Base-by-base conservation (phyloP, 1,140 invertebrate genomes). In the Zeugodacus cucurbitae region DNA sequence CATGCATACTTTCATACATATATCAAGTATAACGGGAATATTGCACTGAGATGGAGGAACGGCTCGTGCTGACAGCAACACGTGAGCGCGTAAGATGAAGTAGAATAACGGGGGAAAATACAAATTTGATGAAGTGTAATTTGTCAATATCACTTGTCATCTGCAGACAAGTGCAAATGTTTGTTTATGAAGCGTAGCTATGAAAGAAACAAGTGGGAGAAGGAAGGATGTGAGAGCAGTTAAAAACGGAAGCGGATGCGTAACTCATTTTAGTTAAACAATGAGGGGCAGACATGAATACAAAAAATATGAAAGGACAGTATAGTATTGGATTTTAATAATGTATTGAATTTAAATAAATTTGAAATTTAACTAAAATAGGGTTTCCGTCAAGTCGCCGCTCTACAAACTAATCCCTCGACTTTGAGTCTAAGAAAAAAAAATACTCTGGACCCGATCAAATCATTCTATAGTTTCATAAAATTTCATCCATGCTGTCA, bases 61-160 rank as follows among this genome's bases (percentile, higher is more conserved):
- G 5, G 58, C 10, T 62, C 10, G 58, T 26, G 26, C 2, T 62
- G n/a, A 62, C 26, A 62, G 64, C 64, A 29, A 34, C 64, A 70
- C 32, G 64, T 70, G 64, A 34, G 32, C 29, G 32, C 20, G 64
- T 17, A 32, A 29, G 64, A 70, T 0, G 4, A 26, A 62, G 22
- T n/a, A 59, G 3, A 22, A 59, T 17, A 59, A n/a, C 10, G n/a
- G 1, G 17, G 7, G 58, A 26, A 62, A 62, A 62, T 54, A 14
- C 48, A 26, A 62, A 62, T 3, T 7, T 62, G n/a, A 70, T 70
- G 64, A 34, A 70, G 17, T 34, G 26, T 70, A 70, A 70, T 32
- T 70, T 70, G 64, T 70, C 64, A 70, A 70, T 70, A 32, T 70
- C 64, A 70, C 64, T 34, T 70, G 32, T 70, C 64, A 37, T 70